Conservation (phyloP, 2,797 vertebrate genomes). For the Phrynocephalus guinanensis region DNA sequence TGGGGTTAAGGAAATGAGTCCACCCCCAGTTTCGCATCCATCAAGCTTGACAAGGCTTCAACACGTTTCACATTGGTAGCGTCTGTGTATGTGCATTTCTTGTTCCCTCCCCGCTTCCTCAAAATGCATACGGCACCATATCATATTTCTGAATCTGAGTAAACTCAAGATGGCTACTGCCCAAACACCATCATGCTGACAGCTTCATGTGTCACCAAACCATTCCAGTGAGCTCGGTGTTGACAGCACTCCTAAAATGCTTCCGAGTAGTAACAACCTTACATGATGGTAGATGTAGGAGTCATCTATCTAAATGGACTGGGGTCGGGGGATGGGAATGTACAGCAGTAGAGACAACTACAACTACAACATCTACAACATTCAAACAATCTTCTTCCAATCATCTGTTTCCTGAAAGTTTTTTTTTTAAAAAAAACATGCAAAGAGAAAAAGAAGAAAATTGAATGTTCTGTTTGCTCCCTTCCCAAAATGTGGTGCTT, state of each 20-base stretch:
- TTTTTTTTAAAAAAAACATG: neutral
- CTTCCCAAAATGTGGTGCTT: no score
- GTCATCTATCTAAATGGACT: neutral
- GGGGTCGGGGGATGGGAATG: neutral
- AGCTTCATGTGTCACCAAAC: constrained; percentile 6
- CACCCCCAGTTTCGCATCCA: neutral
- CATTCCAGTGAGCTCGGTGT: neutral
- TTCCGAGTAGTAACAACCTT: neutral
- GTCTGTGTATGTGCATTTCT: neutral
- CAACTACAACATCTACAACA: no score
- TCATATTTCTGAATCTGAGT: neutral
- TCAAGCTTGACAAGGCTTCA: neutral
- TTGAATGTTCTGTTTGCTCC: no score
- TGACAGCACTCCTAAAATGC: neutral
- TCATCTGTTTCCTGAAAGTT: constrained; percentile 35
- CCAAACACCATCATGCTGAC: neutral
- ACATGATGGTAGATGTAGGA: neutral
- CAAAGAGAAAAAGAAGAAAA: neutral
- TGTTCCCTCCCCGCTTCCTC: no score
- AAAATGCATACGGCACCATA: neutral
- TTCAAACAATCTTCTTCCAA: constrained; percentile 28
- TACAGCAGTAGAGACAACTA: neutral
- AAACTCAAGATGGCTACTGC: neutral
- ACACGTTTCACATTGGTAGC: neutral
- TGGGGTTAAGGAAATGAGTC: neutral